phyloP scores from a whole-genome alignment of 2,113 vertebrate genomes.

The Alces alces region DNA sequence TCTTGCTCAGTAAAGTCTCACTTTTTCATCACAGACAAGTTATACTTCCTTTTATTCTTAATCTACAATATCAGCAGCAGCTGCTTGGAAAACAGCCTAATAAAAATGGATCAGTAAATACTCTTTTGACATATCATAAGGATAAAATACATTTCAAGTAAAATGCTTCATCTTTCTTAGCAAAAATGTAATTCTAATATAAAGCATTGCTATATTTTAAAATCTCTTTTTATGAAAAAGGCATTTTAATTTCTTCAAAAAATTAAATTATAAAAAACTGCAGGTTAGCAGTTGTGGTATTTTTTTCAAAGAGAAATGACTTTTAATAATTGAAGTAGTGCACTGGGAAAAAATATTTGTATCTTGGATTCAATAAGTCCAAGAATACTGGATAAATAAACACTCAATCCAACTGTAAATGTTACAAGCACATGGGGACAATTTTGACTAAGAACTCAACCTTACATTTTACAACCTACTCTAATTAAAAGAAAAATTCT shows the following conservation, averaged over 20 bases:
- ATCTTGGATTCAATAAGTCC: not conserved
- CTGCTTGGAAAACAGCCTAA: not conserved
- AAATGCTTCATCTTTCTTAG: not conserved
- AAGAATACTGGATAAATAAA: not conserved
- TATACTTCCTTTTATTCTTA: not conserved
- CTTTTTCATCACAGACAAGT: not conserved
- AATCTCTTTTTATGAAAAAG: not conserved
- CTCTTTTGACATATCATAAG: not conserved
- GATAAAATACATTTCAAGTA: slow-evolving; percentile 7
- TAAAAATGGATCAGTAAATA: not conserved
- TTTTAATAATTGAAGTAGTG: not conserved
- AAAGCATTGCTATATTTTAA: not conserved
- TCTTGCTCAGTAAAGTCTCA: not conserved
- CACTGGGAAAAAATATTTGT: not conserved
- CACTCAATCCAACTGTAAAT: not conserved
- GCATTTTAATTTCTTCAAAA: slow-evolving; percentile 1
- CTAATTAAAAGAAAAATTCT: not conserved
- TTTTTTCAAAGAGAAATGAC: not conserved
- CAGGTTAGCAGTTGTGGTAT: not conserved
- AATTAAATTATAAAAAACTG: slow-evolving; percentile 9
- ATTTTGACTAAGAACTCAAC: not conserved
- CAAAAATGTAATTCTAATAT: not conserved
- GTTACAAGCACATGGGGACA: not conserved
- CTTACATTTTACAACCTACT: not conserved
- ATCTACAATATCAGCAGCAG: not conserved